Evolutionary conservation across 2,888 invertebrate genomes (phyloP).

Genomic region (Tenodera sinensis): DNA sequence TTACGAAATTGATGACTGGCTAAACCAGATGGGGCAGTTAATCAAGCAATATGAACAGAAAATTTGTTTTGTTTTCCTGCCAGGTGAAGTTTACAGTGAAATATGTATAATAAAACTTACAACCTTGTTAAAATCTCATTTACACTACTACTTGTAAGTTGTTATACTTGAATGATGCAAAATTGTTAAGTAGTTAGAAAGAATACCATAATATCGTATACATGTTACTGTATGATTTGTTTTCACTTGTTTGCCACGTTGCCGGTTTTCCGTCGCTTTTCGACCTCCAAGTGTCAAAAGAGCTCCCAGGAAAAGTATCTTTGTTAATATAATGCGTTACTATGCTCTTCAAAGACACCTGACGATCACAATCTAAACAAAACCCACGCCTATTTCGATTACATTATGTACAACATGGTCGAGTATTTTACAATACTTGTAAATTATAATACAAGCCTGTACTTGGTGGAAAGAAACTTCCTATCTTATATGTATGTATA

Average conservation of each 20-base stretch:
- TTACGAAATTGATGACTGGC: background rate
- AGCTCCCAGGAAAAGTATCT: background rate
- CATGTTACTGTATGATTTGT: conserved; percentile 17
- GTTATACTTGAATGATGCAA: conserved; percentile 20
- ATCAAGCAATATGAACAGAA: background rate
- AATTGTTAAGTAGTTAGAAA: conserved; percentile 22
- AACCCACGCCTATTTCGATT: background rate
- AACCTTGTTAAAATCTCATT: background rate
- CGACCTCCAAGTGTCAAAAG: background rate
- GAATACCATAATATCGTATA: conserved; percentile 28
- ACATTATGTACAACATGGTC: conserved; percentile 2
- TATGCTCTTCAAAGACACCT: conserved; percentile 12
- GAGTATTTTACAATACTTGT: background rate
- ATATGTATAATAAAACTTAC: background rate
- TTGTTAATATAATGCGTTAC: background rate
- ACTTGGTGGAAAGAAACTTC: conserved; percentile 4
- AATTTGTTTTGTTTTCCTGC: background rate
- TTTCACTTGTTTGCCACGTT: background rate
- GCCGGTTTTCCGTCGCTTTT: background rate
- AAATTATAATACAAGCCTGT: conserved; percentile 8
- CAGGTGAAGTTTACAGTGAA: background rate
- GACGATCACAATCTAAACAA: conserved; percentile 16
- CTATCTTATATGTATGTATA: background rate
- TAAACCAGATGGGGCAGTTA: background rate
- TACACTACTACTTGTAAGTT: conserved; percentile 7